Percentiles rank a stretch among this genome's conserved stretches.
Conservation (phyloP, 2,888 invertebrate genomes). For the Oxystoma pomonae region DNA sequence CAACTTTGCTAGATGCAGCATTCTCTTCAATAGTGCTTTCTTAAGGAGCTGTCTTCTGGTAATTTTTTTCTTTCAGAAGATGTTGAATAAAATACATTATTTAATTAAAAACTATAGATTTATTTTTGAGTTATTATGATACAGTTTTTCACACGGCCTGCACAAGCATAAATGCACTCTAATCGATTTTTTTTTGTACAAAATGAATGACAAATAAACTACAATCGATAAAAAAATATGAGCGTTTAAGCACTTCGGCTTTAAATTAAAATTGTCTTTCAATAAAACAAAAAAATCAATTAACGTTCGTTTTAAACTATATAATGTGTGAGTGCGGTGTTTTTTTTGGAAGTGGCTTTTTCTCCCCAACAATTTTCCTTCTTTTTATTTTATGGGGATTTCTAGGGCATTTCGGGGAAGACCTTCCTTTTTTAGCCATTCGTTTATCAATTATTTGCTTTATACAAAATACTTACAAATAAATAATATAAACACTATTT, state of each 20-base stretch:
- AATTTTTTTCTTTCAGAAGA: too few species aligned
- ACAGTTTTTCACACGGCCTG: conserved; percentile 41
- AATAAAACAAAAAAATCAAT: neutral
- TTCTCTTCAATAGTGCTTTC: too few species aligned
- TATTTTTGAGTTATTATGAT: conserved; percentile 40
- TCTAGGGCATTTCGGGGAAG: neutral
- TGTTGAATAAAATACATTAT: neutral
- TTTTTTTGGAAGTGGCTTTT: neutral
- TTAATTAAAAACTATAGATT: conserved; percentile 38
- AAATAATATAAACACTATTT: conserved; percentile 27
- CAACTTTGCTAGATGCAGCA: too few species aligned
- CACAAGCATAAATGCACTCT: conserved; percentile 38
- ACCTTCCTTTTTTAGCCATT: conserved; percentile 8
- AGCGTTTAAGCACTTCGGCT: conserved; percentile 47
- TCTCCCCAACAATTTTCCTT: too few species aligned
- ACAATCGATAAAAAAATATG: conserved; percentile 44
- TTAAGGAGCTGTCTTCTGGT: too few species aligned
- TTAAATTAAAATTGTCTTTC: conserved; percentile 37
- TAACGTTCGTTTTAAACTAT: neutral
- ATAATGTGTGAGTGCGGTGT: neutral
- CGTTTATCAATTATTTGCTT: conserved; percentile 17
- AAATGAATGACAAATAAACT: conserved; percentile 36
- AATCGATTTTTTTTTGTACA: conserved; percentile 35
- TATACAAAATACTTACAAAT: conserved; percentile 40
- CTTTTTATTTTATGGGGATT: neutral